Evolutionary conservation across 30 jellyfish, hydroid and myxozoan species (phyloP), one percentile per base, ranked within the genome.

Genomic region (Pelagia noctiluca): DNA sequence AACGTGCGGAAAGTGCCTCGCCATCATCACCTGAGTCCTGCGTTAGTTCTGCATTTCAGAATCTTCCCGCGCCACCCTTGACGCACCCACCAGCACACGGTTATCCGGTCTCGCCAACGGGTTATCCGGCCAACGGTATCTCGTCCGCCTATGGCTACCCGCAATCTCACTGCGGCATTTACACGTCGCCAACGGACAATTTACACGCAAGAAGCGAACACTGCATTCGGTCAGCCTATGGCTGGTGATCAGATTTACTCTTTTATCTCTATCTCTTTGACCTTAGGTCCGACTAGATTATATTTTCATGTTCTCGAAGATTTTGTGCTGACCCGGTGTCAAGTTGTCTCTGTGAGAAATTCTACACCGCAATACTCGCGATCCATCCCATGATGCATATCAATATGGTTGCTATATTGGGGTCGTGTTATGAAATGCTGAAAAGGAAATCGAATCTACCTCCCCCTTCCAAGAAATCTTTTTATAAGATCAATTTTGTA

Each of bases 61-160:
- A 53, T 34, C 78, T 80, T 32, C 85, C 97, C 29, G 92, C 90
- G 5, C 97, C 97, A 48, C 97, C 97, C 35, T 85, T 88, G 16
- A 82, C 97, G 23, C 97, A 88, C 54, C 97, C 90, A 0, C 93
- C 97, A 2, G 66, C 88, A 5, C 93, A 72, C 37, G 75, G 88
- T 18, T 84, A 74, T 72, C 95, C 86, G 3, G 50, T 69, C 69
- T 78, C 84, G 47, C 84, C 95, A 7, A 48, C 95, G 32, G 83
- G 95, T 35, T 84, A 71, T 29, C 28, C 74, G 37, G 35, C 88
- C 50, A 84, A 65, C 52, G 95, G 95, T 18, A 74, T 74, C 78
- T 35, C 95, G 1, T 35, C 88, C 33, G 75, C 74, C 12, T 74
- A 84, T 70, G 88, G 91, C 5, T 80, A 80, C 50, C 91, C 91